Base-by-base conservation (phyloP, 2,797 vertebrate genomes). In the Morus bassanus region DNA sequence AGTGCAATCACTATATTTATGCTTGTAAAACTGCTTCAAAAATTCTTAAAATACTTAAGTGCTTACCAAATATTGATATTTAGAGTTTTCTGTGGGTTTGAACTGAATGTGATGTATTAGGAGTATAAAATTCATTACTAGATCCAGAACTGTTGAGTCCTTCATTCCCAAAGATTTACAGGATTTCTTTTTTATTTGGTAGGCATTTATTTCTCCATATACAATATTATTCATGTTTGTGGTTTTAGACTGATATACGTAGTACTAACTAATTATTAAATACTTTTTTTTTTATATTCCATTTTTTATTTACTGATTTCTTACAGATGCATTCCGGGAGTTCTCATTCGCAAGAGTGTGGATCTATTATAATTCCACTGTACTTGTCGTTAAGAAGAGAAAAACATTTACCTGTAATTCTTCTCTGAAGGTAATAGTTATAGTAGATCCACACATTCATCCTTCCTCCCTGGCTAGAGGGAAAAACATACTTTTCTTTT, bases 371-470 rank as follows among this genome's bases (percentile, higher is more conserved):
- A 96, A 94, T 97, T 95, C 72, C 91, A 94, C 74, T 91, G 74
- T 94, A 72, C 53, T 96, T 96, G 48, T 94, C 56, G 3, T 95
- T 95, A 74, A 94, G 91, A 95, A 95, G 88, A 94, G 35, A 95
- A 95, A 97, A 96, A 77, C 59, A 85, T 83, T 96, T 96, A 96
- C 91, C 97, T 96, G 94, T 97, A 96, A 93, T 97, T 96, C 95
- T 97, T 93, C 95, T 95, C 94, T 95, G 95, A 95, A 96, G 95
- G 95, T 97, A 97, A 96, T 96, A 90, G 67, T 94, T 96, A 88
- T 67, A 94, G 69, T 72, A 96, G 95, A 94, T 94, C 96, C 96
- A 97, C 96, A 97, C 96, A 83, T 88, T 86, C 39, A 65, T 91
- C 41, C 56, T 95, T 87, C 12, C 46, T 94, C 69, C 41, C n/a